These are phyloP conservation scores for Ariopsis seemanni DNA, from an alignment of 2,113 vertebrate genomes.

Conservation along the genomic window DNA sequence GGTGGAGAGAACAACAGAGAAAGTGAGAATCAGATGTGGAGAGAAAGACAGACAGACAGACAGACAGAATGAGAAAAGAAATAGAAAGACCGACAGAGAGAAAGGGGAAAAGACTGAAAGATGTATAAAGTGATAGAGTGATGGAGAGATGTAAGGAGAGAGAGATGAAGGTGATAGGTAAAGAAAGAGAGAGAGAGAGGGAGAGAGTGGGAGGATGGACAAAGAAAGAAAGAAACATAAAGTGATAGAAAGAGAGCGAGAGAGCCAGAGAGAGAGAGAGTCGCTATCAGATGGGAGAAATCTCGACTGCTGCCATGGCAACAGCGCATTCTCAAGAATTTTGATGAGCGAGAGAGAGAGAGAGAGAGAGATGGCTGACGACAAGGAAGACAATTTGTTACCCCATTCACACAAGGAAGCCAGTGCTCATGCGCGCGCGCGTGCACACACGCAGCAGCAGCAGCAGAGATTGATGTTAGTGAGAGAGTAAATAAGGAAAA, in stretches of 20 bases:
- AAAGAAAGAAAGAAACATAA: neutral
- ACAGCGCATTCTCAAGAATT: constrained; percentile 75
- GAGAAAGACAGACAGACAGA: neutral
- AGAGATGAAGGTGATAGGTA: neutral
- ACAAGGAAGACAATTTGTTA: constrained; percentile 73
- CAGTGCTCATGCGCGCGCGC: constrained; percentile 61
- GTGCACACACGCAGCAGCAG: constrained; percentile 11
- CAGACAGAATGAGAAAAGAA: neutral
- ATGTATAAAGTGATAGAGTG: neutral
- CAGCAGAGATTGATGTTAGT: neutral
- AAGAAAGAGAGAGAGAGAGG: neutral
- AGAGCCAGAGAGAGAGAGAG: constrained; percentile 46
- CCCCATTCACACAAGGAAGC: constrained; percentile 63
- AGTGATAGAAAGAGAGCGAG: neutral
- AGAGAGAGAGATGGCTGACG: constrained; percentile 61
- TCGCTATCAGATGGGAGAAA: constrained; percentile 63
- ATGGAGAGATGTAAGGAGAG: neutral
- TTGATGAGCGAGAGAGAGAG: constrained; percentile 68
- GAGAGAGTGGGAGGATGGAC: neutral
- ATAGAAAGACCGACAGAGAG: neutral
- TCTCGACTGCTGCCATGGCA: constrained; percentile 74
- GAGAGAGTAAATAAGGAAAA: neutral
- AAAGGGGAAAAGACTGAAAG: neutral
- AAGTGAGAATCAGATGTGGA: neutral
- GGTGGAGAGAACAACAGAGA: neutral